These are phyloP conservation scores for Scaptomyza parva DNA, from an alignment of 2,888 invertebrate genomes.

Conservation along the genomic window DNA sequence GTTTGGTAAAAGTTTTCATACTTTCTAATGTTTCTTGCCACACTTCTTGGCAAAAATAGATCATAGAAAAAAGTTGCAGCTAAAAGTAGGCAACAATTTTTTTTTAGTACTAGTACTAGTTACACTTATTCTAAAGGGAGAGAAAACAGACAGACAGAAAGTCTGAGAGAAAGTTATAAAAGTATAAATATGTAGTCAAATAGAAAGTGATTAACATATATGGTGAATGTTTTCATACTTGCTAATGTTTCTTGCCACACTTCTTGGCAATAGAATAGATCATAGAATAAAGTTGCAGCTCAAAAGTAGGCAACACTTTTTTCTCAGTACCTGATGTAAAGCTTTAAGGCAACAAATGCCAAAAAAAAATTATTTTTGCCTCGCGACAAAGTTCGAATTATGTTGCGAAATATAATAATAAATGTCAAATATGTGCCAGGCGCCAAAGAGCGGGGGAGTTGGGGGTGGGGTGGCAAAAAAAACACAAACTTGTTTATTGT, in stretches of 20 bases:
- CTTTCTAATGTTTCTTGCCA: no score
- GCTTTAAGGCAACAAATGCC: neutral
- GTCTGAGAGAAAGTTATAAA: neutral
- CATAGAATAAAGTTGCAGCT: neutral
- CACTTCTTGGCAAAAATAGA: no score
- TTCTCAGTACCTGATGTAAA: no score
- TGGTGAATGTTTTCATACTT: no score
- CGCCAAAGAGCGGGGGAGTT: neutral
- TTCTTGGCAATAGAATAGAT: no score
- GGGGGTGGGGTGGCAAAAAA: neutral
- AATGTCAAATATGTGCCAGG: conserved; percentile 51
- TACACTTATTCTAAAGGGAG: neutral
- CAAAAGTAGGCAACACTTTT: conserved; percentile 18
- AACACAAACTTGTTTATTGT: neutral
- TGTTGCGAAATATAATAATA: conserved; percentile 47
- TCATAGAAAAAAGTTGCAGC: no score
- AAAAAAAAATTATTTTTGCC: neutral
- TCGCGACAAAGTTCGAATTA: conserved; percentile 1
- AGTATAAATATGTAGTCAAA: neutral
- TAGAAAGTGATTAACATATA: neutral
- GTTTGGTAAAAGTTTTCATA: no score
- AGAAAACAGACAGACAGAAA: neutral
- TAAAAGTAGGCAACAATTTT: no score
- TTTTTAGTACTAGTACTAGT: no score
- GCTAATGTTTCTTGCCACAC: no score